Evolutionary conservation across 2,113 vertebrate genomes (phyloP).

Genomic region (Hippocampus zosterae): DNA sequence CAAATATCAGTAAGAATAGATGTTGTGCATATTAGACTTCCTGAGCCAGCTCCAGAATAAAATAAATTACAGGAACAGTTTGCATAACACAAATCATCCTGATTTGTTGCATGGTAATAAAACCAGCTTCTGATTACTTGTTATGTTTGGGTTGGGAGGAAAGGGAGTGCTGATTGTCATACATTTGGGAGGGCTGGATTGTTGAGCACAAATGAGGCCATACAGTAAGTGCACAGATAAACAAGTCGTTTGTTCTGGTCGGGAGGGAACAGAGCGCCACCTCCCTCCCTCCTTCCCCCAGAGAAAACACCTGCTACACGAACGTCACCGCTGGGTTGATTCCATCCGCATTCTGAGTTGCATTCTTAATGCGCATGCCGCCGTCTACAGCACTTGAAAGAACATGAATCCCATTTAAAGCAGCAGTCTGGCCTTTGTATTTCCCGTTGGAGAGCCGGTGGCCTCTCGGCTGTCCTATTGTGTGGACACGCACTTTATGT

Average conservation of each 20-base stretch:
- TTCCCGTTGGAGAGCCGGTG: slow-evolving; percentile 30
- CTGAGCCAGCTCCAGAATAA: background rate
- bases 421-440: slow-evolving; percentile 3
- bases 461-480: slow-evolving; percentile 43
- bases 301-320: slow-evolving; percentile 22
- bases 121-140: slow-evolving; percentile 35
- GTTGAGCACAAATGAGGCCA: slow-evolving; percentile 23
- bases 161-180: background rate
- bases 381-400: slow-evolving; percentile 35
- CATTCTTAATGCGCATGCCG: slow-evolving; percentile 22
- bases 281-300: background rate
- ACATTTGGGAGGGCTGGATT: slow-evolving; percentile 10
- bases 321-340: slow-evolving; percentile 24
- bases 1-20: background rate
- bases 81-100: slow-evolving; percentile 26
- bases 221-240: slow-evolving; percentile 1
- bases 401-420: slow-evolving; percentile 30
- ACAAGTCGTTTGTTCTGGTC: slow-evolving; percentile 21
- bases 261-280: slow-evolving; percentile 1
- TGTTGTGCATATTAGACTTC: background rate
- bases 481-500: slow-evolving; percentile 23
- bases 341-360: slow-evolving; percentile 17
- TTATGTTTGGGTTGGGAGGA: slow-evolving; percentile 19
- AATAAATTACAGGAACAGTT: slow-evolving; percentile 11
- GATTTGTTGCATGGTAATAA: slow-evolving; percentile 28